These are phyloP conservation scores for Lordiphosa stackelbergi DNA, from an alignment of 1,140 invertebrate genomes.

Conservation along the genomic window DNA sequence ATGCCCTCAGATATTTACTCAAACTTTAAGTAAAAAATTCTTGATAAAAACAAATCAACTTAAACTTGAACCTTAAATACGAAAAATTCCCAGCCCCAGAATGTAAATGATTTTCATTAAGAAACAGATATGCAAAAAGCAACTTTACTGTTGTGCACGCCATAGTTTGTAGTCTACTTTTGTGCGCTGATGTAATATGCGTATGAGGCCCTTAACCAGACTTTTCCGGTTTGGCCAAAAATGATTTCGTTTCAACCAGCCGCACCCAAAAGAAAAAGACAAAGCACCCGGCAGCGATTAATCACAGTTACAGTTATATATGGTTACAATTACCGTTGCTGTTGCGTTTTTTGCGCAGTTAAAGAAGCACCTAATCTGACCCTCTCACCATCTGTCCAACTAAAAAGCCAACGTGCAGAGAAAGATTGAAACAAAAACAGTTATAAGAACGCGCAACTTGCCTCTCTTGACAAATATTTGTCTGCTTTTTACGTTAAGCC, in stretches of 20 bases:
- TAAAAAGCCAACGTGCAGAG: not conserved
- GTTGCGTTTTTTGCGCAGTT: constrained; percentile 29
- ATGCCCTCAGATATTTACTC: no score
- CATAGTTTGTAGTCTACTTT: constrained; percentile 36
- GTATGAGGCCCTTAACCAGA: constrained; percentile 46
- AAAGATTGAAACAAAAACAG: not conserved
- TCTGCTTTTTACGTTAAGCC: constrained; percentile 13
- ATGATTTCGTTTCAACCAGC: constrained; percentile 8
- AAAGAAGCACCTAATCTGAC: not conserved
- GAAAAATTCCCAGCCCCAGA: no score
- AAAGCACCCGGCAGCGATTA: constrained; percentile 39
- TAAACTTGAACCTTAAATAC: no score
- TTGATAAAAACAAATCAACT: no score
- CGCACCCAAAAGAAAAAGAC: constrained; percentile 38
- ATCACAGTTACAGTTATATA: constrained; percentile 42
- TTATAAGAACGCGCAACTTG: constrained; percentile 3
- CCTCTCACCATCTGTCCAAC: not conserved
- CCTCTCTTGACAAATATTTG: constrained; percentile 34
- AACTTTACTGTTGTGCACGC: no score
- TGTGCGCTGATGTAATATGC: constrained; percentile 59
- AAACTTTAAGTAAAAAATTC: no score
- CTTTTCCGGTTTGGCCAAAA: constrained; percentile 45
- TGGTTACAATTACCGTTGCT: constrained; percentile 9
- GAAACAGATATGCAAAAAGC: no score
- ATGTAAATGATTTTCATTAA: no score